Evolutionary conservation across 1,140 invertebrate genomes (phyloP).

Genomic region (Adoxophyes honmai): DNA sequence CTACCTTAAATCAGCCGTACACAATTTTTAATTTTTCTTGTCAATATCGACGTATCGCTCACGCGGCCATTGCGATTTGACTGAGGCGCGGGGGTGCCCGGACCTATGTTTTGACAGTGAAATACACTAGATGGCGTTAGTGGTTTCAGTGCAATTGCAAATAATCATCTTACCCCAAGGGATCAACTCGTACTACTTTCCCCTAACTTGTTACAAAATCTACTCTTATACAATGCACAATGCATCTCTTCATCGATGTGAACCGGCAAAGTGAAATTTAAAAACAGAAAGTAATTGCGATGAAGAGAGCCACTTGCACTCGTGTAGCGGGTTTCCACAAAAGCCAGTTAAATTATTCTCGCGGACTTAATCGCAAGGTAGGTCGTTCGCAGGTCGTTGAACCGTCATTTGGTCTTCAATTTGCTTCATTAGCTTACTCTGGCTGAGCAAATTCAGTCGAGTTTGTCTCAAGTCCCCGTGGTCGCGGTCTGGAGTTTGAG

Average conservation of each 20-base stretch:
- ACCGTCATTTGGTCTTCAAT: constrained; percentile 39
- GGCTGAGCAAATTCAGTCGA: constrained; percentile 24
- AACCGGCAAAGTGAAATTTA: neutral
- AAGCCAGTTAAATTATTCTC: constrained; percentile 38
- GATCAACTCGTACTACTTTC: no score
- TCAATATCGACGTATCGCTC: no score
- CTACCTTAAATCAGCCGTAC: no score
- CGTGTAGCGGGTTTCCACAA: constrained; percentile 24
- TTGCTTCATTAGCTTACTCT: constrained; percentile 37
- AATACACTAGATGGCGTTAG: no score
- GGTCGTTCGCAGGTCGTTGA: constrained; percentile 40
- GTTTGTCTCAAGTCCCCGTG: constrained; percentile 1
- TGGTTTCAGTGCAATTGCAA: no score
- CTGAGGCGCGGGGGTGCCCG: no score
- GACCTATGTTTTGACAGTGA: no score
- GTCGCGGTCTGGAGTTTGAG: neutral
- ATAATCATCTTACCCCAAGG: no score
- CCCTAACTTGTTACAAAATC: no score
- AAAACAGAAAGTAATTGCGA: constrained; percentile 10
- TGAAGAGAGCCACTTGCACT: neutral
- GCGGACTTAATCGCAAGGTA: constrained; percentile 29
- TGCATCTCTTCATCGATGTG: constrained; percentile 9
- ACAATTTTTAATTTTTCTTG: no score
- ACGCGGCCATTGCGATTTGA: no score
- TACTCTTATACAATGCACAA: neutral